Percentiles rank a stretch among this genome's conserved stretches.
Conservation (phyloP, 2,888 invertebrate genomes). For the Pseudanteris insignis region DNA sequence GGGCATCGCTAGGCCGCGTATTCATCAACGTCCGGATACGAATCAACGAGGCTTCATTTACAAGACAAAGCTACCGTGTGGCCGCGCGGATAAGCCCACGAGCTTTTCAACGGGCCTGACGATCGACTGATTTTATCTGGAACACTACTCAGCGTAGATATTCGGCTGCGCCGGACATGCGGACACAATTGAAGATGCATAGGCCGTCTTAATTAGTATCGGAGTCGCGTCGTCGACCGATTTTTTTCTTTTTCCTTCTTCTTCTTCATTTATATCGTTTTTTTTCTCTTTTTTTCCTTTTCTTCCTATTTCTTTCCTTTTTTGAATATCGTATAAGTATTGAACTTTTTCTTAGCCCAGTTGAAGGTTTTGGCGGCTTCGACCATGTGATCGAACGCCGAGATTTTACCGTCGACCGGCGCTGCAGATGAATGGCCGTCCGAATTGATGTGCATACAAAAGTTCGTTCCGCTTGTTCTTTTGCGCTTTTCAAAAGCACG, state of each 20-base stretch:
- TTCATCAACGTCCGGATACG: constrained; percentile 67
- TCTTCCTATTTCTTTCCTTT: too few species aligned
- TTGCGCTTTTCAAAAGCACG: too few species aligned
- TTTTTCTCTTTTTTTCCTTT: too few species aligned
- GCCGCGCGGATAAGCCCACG: constrained; percentile 49
- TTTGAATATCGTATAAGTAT: constrained; percentile 34
- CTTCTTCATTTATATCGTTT: too few species aligned
- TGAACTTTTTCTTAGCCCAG: constrained; percentile 21
- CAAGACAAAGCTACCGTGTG: constrained; percentile 65
- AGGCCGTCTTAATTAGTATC: constrained; percentile 64
- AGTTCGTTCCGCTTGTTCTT: too few species aligned
- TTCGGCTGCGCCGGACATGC: constrained; percentile 50
- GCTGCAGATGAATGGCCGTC: constrained; percentile 19
- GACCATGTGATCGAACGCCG: constrained; percentile 24
- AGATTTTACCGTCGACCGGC: constrained; percentile 22
- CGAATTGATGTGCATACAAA: constrained; percentile 20
- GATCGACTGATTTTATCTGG: constrained; percentile 57
- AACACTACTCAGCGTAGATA: constrained; percentile 56
- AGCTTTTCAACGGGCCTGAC: constrained; percentile 35
- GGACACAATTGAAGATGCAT: constrained; percentile 58
- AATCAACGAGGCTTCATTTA: constrained; percentile 65
- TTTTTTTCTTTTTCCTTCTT: neutral
- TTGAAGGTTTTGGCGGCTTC: constrained; percentile 19
- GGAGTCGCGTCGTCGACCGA: constrained; percentile 39
- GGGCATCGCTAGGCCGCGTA: constrained; percentile 47